Base-by-base conservation (phyloP, 2,797 vertebrate species). In the Sebastes cheni region DNA sequence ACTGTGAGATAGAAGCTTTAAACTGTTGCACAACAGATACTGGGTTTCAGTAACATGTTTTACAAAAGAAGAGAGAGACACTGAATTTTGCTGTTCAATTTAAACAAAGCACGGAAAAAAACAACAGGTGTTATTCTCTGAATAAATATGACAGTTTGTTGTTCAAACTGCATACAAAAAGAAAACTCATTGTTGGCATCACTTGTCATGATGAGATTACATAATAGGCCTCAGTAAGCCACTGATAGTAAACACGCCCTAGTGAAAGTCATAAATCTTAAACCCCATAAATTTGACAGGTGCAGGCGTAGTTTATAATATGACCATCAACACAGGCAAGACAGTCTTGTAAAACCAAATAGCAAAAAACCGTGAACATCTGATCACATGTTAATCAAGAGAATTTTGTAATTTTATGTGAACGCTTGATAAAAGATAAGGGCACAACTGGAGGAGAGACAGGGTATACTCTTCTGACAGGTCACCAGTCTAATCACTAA, bases 31-130 rank as follows among this genome's bases (percentile, higher is more conserved):
- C 93, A 94, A 96, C 93, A 94, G 90, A 89, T 92, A 92, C 95
- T 79, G 46, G 69, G 91, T 97, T 96, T 95, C 96, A 95, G 87
- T 93, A 93, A 93, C 68, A 84, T 86, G 83, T 90, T 89, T 93
- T 84, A 87, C 80, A 75, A 77, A 68, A 61, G 72, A 77, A 66
- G 61, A 42, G 68, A 54, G n/a, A 85, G 14, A 81, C 60, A 60
- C 42, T 5, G 55, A 64, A 60, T 71, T 52, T 66, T 65, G 50
- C 42, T 62, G 61, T 62, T 84, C 20, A 66, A 14, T 74, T 77
- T 61, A 59, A 72, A 86, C 27, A 82, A 86, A 88, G 79, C 65
- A 34, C 18, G 20, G 55, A 82, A 86, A 86, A 70, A 85, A 82
- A 76, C 50, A 58, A 52, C 10, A 10, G 27, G 27, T 23, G 50